Percentiles rank a stretch among this genome's conserved stretches.
Conservation (phyloP, 2,888 invertebrate species). For the Zonitis immaculata region DNA sequence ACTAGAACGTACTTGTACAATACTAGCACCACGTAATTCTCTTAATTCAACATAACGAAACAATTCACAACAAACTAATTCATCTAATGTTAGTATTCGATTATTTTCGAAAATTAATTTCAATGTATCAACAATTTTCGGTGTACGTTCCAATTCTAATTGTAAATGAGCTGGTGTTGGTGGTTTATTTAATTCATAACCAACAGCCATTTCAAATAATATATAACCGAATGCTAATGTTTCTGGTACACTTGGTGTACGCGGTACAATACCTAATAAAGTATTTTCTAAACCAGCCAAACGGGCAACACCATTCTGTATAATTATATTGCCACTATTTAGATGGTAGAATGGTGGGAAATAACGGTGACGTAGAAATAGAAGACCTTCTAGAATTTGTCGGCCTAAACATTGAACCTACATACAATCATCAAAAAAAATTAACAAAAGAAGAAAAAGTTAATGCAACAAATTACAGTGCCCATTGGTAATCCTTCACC, state of each 20-base stretch:
- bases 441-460: too few relatives aligned
- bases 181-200: constrained; percentile 71
- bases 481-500: constrained; percentile 41
- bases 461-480: too few relatives aligned
- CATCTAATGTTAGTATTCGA: constrained; percentile 71
- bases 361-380: constrained; percentile 81
- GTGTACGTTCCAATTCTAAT: constrained; percentile 64
- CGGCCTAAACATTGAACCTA: constrained; percentile 84
- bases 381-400: constrained; percentile 80
- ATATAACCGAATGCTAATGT: constrained; percentile 76
- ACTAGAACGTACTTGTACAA: constrained; percentile 51
- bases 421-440: too few relatives aligned
- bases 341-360: constrained; percentile 84
- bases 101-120: constrained; percentile 69
- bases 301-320: constrained; percentile 88
- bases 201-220: constrained; percentile 88
- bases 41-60: constrained; percentile 85
- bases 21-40: constrained; percentile 78
- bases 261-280: constrained; percentile 68
- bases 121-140: constrained; percentile 74
- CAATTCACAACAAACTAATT: constrained; percentile 75
- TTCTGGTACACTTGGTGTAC: constrained; percentile 55
- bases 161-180: constrained; percentile 69
- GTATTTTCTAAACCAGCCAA: constrained; percentile 85
- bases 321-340: constrained; percentile 85